Evolutionary conservation across 2,113 vertebrate species (phyloP).

Genomic region (Bubo scandiacus): DNA sequence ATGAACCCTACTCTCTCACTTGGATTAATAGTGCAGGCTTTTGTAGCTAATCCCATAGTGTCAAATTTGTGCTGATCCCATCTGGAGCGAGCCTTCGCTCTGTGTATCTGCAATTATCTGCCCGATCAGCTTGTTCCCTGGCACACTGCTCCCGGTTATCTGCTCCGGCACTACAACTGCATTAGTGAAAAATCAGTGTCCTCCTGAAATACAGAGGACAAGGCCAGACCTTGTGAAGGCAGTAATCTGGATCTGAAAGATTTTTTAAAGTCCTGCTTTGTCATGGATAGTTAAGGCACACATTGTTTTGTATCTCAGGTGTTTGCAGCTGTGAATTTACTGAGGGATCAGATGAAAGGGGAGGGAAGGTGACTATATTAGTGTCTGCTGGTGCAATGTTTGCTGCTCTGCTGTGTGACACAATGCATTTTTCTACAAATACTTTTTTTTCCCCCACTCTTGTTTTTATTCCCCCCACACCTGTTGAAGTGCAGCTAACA

Average conservation of each 20-base stretch:
- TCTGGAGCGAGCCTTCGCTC: background rate
- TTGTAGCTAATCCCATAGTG: background rate
- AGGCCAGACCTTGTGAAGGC: background rate
- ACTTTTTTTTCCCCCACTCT: background rate
- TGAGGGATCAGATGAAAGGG: background rate
- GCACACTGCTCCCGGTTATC: accelerated
- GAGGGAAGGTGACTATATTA: background rate
- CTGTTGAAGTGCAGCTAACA: background rate
- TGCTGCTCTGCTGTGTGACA: background rate
- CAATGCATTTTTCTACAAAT: background rate
- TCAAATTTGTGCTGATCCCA: background rate
- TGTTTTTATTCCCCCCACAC: background rate
- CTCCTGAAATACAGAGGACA: background rate
- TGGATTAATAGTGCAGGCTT: background rate
- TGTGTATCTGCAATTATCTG: background rate
- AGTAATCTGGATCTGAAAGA: background rate
- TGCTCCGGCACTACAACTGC: background rate
- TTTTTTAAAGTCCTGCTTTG: background rate
- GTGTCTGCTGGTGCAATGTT: background rate
- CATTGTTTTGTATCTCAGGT: background rate
- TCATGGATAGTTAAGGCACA: background rate
- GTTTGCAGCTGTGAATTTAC: background rate
- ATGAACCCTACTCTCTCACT: background rate
- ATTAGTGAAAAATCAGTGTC: background rate
- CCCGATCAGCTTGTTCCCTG: background rate